Evolutionary conservation across 2,888 invertebrate species (phyloP), one percentile per base, ranked within the genome.

Genomic region (Oscheius sp.): DNA sequence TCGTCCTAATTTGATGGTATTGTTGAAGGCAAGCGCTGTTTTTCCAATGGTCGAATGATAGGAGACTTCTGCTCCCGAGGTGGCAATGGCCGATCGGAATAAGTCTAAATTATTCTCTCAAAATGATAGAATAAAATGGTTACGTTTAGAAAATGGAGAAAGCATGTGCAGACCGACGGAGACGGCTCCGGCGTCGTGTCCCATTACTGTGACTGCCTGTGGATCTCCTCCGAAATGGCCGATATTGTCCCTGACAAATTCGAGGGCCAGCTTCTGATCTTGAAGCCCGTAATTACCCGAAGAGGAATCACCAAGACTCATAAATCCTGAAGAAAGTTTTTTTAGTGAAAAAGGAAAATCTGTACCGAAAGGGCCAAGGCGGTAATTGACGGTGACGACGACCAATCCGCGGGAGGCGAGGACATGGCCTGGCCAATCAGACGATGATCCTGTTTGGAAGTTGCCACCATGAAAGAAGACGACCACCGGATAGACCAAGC

Each of bases 211-310:
- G n/a, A 95, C 92, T 77, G 92, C 91, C 55, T 92, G 91, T 0
- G 93, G 92, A 89, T 95, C 93, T 3, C 95, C 95, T 27, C 94
- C 93, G 88, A 95, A 95, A 58, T 92, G 91, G 55, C 91, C 91
- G 68, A 94, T 93, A 88, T 95, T 93, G 83, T 93, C 92, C 76
- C 92, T 91, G 13, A 91, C 88, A 87, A 90, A 91, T 75, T 89
- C 86, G 63, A 91, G 80, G 0, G 90, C 90, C 25, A 89, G 75
- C 1, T 89, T 81, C 74, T 91, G 91, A 80, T 91, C 91, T 82
- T 89, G 89, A 55, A 91, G 84, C 2, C 91, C 91, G 84, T 89
- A 91, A 81, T 91, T 91, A 9, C 91, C 91, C 0, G 89, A 86
- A 1, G 89, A 92, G 79, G 91, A 90, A 21, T 88, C 86, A 77